A percentile compares a stretch with the other conserved stretches of the same genome.
phyloP scores from a whole-genome alignment of 2,888 invertebrate species.

The Pterostichus madidus region DNA sequence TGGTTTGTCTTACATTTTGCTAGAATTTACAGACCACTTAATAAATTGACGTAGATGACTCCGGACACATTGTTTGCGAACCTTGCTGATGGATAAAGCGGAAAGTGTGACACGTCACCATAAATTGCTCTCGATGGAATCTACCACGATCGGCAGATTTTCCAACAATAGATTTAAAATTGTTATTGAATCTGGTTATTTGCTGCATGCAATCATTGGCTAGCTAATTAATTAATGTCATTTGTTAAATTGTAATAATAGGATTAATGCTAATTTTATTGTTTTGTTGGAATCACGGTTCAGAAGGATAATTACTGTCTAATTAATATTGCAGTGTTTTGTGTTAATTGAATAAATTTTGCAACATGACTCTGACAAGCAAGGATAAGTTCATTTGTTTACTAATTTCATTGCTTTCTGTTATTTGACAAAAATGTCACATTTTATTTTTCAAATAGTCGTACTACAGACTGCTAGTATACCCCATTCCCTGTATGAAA shows the following conservation, averaged over 20 bases:
- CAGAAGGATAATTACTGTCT: conserved; percentile 4
- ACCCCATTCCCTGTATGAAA: too few species aligned
- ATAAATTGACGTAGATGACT: conserved; percentile 47
- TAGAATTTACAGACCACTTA: conserved; percentile 56
- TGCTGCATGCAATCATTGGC: neutral
- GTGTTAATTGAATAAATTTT: conserved; percentile 5
- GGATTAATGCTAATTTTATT: conserved; percentile 36
- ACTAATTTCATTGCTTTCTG: neutral
- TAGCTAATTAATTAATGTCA: neutral
- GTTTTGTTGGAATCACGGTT: conserved; percentile 10
- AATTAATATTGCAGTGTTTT: neutral
- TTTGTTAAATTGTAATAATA: conserved; percentile 8
- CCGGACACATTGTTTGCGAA: conserved; percentile 47
- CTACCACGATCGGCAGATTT: conserved; percentile 10
- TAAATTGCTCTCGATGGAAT: conserved; percentile 38
- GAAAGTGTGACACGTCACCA: conserved; percentile 35
- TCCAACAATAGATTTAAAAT: conserved; percentile 20
- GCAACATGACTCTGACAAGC: neutral
- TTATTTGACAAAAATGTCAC: too few species aligned
- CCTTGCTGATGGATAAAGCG: conserved; percentile 30
- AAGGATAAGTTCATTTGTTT: neutral
- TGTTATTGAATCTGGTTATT: conserved; percentile 2
- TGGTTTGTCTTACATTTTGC: conserved; percentile 9
- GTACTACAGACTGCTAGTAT: too few species aligned
- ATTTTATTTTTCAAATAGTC: too few species aligned